These are phyloP conservation scores for Riparia riparia DNA, from an alignment of 2,113 vertebrate species.

Conservation along the genomic window DNA sequence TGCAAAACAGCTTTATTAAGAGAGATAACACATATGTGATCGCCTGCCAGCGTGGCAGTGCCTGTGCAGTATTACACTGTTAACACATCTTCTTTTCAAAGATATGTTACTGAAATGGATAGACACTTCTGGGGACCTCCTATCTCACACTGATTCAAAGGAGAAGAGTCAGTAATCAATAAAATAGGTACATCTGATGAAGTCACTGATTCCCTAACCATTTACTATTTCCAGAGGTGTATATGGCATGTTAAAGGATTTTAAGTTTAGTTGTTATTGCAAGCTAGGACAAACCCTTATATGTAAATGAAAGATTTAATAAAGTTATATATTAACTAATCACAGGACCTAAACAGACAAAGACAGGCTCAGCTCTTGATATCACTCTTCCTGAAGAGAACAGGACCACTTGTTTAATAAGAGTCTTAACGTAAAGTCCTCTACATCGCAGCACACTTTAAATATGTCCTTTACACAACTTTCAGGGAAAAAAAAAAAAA, in stretches of 20 bases:
- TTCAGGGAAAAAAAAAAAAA: neutral
- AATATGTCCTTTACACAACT: neutral
- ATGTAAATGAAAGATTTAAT: neutral
- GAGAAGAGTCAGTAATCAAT: neutral
- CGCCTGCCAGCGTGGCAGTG: neutral
- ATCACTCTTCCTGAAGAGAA: neutral
- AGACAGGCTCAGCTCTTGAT: neutral
- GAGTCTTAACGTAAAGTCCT: neutral
- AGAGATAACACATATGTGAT: conserved; percentile 48
- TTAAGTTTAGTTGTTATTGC: neutral
- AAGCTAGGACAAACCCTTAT: neutral
- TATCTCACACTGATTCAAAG: neutral
- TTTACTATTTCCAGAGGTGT: neutral
- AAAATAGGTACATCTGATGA: neutral
- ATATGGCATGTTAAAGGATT: neutral
- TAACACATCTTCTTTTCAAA: neutral
- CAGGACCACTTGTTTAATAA: neutral
- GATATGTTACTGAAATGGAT: neutral
- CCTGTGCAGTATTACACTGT: neutral
- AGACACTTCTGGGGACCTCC: neutral
- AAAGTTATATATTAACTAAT: neutral
- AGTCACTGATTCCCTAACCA: neutral
- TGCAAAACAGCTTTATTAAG: conserved; percentile 59
- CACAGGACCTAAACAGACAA: neutral
- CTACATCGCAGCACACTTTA: neutral